phyloP scores from a whole-genome alignment of 2,113 vertebrate species.

The Buteo buteo region DNA sequence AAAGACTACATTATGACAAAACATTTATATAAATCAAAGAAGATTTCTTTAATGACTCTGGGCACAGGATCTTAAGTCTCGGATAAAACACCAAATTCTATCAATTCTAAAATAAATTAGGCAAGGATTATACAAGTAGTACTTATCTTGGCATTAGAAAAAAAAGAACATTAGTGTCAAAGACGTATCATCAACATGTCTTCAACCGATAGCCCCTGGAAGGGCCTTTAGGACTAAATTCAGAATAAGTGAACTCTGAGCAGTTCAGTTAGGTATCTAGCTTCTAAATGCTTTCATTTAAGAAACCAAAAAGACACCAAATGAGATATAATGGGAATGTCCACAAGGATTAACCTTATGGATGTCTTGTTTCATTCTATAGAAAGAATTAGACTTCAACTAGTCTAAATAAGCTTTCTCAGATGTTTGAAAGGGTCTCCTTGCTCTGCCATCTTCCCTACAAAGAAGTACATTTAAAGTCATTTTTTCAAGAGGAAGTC shows the following conservation, averaged over 20 bases:
- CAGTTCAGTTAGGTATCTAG: not conserved
- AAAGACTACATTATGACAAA: conserved; percentile 58
- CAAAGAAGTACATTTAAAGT: not conserved
- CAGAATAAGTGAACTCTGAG: conserved; percentile 4
- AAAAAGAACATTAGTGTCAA: conserved; percentile 22
- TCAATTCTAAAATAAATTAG: conserved; percentile 62
- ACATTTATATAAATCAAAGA: conserved; percentile 63
- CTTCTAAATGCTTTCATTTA: conserved; percentile 2
- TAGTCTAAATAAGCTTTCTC: not conserved
- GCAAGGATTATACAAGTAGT: conserved; percentile 42
- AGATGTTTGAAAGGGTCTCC: not conserved
- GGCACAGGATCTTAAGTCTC: conserved; percentile 49
- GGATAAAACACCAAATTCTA: conserved; percentile 57
- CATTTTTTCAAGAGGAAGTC: not conserved
- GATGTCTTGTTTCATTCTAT: not conserved
- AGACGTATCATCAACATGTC: not conserved
- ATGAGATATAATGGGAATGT: conserved; percentile 4
- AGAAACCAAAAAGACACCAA: not conserved
- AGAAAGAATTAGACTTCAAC: not conserved
- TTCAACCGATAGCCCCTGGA: not conserved
- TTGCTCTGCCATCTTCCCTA: not conserved
- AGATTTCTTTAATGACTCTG: conserved; percentile 39
- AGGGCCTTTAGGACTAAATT: conserved; percentile 25
- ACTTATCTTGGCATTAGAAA: conserved; percentile 47
- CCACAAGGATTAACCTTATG: not conserved